These are phyloP conservation scores for Drosophila fungiperda DNA, from an alignment of 2,888 invertebrate genomes.

Conservation along the genomic window DNA sequence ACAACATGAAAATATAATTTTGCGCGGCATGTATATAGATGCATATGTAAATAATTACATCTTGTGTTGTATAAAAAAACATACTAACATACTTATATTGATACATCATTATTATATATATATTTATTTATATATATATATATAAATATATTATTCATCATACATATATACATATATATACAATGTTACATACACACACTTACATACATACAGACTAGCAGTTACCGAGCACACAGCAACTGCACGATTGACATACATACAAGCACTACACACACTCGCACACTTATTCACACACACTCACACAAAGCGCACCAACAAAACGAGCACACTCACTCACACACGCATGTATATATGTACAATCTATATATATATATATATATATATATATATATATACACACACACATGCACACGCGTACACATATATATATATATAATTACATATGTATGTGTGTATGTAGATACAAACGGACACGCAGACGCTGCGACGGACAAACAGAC, in stretches of 20 bases:
- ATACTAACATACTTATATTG: not conserved
- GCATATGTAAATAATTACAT: conserved; percentile 27
- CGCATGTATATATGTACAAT: conserved; percentile 30
- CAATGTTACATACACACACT: conserved; percentile 36
- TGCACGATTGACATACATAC: conserved; percentile 74
- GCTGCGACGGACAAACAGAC: conserved; percentile 62
- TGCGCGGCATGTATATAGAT: conserved; percentile 18
- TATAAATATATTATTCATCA: conserved; percentile 11
- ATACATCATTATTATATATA: conserved; percentile 4
- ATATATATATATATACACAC: conserved; percentile 41
- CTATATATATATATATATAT: conserved; percentile 48
- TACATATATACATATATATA: conserved; percentile 20
- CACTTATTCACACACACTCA: conserved; percentile 32
- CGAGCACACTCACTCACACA: conserved; percentile 51
- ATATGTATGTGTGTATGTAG: conserved; percentile 51
- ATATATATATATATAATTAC: conserved; percentile 15
- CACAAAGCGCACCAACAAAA: conserved; percentile 62
- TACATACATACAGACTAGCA: conserved; percentile 59
- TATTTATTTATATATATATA: not conserved
- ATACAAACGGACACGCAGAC: conserved; percentile 67
- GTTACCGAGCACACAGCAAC: conserved; percentile 71
- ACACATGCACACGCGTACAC: not conserved
- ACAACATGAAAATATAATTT: conserved; percentile 30
- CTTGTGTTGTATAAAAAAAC: conserved; percentile 42
- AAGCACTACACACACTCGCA: conserved; percentile 48